Evolutionary conservation across 2,888 invertebrate species (phyloP).

Genomic region (Luffia ferchaultella): DNA sequence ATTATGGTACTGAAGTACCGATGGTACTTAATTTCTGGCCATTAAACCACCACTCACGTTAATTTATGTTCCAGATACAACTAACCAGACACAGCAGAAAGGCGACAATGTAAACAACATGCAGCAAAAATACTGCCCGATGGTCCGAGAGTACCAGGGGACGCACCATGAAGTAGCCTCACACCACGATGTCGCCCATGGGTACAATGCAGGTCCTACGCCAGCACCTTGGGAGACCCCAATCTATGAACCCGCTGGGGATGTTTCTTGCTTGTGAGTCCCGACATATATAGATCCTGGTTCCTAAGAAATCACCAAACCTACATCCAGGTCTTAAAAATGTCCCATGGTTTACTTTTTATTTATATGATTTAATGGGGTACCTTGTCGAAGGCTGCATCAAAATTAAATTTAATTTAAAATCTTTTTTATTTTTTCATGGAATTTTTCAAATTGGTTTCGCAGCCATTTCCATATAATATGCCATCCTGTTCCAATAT

Average conservation of each 20-base stretch:
- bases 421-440: background rate
- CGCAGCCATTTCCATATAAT: background rate
- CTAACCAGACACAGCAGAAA: constrained; percentile 47
- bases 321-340: background rate
- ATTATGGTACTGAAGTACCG: no score
- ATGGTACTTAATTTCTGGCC: no score
- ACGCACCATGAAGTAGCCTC: background rate
- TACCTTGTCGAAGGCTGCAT: no score
- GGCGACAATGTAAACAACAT: constrained; percentile 67
- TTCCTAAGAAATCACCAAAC: background rate
- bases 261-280: constrained; percentile 64
- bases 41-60: no score
- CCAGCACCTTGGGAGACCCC: constrained; percentile 44
- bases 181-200: constrained; percentile 23
- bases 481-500: constrained; percentile 14
- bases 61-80: constrained; percentile 46
- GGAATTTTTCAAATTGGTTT: no score
- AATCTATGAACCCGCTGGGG: constrained; percentile 57
- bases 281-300: constrained; percentile 17
- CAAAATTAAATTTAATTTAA: background rate
- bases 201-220: constrained; percentile 21
- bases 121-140: constrained; percentile 45
- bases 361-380: no score
- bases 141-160: background rate
- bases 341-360: no score